Evolutionary conservation across 2,797 vertebrate species (phyloP).

Genomic region (Betta splendens): DNA sequence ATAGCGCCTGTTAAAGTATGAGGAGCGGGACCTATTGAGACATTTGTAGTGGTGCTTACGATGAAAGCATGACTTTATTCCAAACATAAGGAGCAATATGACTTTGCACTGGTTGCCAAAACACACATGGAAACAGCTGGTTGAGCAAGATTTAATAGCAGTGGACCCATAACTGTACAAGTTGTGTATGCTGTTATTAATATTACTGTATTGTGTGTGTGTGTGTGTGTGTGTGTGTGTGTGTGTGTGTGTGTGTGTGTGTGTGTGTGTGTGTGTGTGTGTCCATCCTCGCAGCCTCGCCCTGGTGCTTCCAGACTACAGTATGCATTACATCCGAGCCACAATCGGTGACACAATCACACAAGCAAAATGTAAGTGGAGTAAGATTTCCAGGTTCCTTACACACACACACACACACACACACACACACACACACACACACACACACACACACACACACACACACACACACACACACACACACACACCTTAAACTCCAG

Average conservation of each 20-base stretch:
- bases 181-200: neutral
- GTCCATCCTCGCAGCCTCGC: conserved; percentile 87
- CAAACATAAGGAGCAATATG: neutral
- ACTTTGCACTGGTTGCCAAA: no score
- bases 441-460: no score
- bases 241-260: conserved; percentile 25
- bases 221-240: conserved; percentile 26
- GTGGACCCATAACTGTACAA: neutral
- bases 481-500: conserved; percentile 22
- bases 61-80: neutral
- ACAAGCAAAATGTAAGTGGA: conserved; percentile 97
- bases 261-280: conserved; percentile 12
- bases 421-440: conserved; percentile 17
- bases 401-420: neutral
- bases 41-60: conserved; percentile 5
- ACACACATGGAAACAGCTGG: neutral
- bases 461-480: no score
- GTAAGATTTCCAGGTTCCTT: no score
- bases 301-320: conserved; percentile 94
- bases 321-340: conserved; percentile 93
- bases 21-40: conserved; percentile 21
- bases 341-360: conserved; percentile 90
- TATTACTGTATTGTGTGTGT: conserved; percentile 1
- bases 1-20: neutral
- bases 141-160: neutral